Percentiles rank a stretch among this genome's conserved stretches.
Conservation (phyloP, 2,797 vertebrate species). For the Botia almorhae region DNA sequence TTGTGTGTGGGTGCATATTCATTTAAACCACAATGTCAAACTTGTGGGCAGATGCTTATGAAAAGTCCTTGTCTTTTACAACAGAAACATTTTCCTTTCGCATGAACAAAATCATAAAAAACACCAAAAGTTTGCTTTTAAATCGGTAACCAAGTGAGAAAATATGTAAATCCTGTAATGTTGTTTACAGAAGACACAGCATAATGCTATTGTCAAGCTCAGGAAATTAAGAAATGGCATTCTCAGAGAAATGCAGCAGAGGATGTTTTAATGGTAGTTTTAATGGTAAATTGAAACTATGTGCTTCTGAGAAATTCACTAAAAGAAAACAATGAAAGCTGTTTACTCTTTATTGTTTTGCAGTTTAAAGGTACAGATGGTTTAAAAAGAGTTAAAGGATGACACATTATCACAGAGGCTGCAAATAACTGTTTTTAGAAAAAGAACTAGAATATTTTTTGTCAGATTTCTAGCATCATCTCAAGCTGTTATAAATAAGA, state of each 20-base stretch:
- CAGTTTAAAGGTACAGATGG: background rate
- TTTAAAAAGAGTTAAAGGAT: background rate
- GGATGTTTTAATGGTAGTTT: constrained; percentile 12
- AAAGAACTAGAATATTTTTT: background rate
- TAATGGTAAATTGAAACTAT: constrained; percentile 34
- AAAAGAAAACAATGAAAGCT: background rate
- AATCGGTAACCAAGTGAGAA: constrained; percentile 9
- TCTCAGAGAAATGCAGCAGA: constrained; percentile 8
- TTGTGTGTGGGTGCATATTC: background rate
- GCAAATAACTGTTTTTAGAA: background rate
- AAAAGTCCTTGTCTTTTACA: background rate
- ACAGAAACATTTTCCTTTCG: too few species aligned
- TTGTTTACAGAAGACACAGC: constrained; percentile 36
- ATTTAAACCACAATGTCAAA: constrained; percentile 12
- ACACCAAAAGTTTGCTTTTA: constrained; percentile 23
- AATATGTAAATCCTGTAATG: constrained; percentile 12
- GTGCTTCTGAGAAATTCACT: constrained; percentile 11
- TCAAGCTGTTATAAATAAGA: background rate
- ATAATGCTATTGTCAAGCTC: constrained; percentile 22
- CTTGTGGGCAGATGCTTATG: background rate
- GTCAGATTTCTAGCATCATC: background rate
- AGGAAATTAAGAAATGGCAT: constrained; percentile 14
- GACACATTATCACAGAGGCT: background rate
- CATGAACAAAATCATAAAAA: background rate
- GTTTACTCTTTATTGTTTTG: constrained; percentile 12